phyloP scores from a whole-genome alignment of 2,888 invertebrate genomes.

The Sesia bembeciformis region DNA sequence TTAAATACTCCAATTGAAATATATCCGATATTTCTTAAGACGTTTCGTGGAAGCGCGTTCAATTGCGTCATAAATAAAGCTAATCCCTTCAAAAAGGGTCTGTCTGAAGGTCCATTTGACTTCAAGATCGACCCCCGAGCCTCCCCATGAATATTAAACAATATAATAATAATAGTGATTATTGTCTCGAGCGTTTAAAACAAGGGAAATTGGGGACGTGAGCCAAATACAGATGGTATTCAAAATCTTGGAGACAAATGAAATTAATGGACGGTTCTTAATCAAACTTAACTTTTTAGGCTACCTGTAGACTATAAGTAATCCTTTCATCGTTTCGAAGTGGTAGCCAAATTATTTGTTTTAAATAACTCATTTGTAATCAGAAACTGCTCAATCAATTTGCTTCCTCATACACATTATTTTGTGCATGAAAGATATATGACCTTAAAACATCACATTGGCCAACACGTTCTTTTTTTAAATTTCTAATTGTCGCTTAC shows the following conservation, averaged over 20 bases:
- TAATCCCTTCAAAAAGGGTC: conserved; percentile 21
- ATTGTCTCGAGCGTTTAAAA: conserved; percentile 53
- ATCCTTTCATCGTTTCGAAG: no score
- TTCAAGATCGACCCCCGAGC: conserved; percentile 17
- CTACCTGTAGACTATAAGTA: neutral
- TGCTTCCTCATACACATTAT: no score
- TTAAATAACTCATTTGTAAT: no score
- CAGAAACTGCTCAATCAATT: no score
- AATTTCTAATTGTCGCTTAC: no score
- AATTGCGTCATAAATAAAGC: conserved; percentile 20
- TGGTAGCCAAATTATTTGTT: no score
- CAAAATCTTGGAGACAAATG: neutral
- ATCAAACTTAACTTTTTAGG: neutral
- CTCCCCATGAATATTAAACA: conserved; percentile 37
- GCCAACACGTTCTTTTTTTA: no score
- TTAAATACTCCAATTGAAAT: no score
- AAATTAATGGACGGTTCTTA: neutral
- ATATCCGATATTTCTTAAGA: neutral
- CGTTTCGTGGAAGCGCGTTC: neutral
- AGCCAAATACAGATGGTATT: conserved; percentile 25
- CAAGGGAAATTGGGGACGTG: conserved; percentile 48
- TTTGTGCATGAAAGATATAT: no score
- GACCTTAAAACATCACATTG: no score
- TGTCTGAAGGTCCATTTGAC: conserved; percentile 20
- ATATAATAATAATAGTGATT: conserved; percentile 52